Evolutionary conservation across 2,797 vertebrate species (phyloP).

Genomic region (Lagocephalus sceleratus): DNA sequence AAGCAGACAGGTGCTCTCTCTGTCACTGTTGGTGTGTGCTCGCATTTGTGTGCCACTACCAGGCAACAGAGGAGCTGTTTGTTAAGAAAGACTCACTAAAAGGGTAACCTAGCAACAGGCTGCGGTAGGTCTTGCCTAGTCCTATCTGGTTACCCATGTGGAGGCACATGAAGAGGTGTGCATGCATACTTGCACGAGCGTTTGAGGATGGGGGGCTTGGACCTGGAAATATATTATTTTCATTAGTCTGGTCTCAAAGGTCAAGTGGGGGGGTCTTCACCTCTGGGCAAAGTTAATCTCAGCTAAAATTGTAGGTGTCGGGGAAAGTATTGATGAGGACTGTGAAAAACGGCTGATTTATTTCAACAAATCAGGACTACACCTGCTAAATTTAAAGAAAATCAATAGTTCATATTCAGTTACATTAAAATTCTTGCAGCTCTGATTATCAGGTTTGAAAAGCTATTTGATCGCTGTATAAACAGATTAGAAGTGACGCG

Average conservation of each 20-base stretch:
- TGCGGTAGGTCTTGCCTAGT: constrained; percentile 64
- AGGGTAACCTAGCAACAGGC: constrained; percentile 83
- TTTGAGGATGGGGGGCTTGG: constrained; percentile 8
- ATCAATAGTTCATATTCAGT: too few species aligned
- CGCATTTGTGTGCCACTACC: constrained; percentile 19
- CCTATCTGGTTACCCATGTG: constrained; percentile 61
- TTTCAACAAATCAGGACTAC: too few species aligned
- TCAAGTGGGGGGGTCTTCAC: constrained; percentile 20
- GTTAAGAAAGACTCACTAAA: constrained; percentile 72
- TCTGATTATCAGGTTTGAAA: not conserved
- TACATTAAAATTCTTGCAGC: not conserved
- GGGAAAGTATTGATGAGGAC: constrained; percentile 12
- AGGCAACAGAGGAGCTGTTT: constrained; percentile 71
- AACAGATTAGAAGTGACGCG: not conserved
- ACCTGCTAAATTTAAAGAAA: too few species aligned
- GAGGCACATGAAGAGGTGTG: constrained; percentile 41
- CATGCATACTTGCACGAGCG: not conserved
- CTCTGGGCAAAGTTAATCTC: constrained; percentile 33
- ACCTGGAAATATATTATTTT: constrained; percentile 57
- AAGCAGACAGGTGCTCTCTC: constrained; percentile 57
- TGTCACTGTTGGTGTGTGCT: constrained; percentile 22
- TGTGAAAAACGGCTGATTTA: constrained; percentile 1
- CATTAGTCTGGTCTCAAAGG: constrained; percentile 55
- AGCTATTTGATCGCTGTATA: not conserved
- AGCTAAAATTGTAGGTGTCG: constrained; percentile 31